Evolutionary conservation across 2,888 invertebrate species (phyloP), one percentile per base, ranked within the genome.

Genomic region (Ormyrus nitidulus): DNA sequence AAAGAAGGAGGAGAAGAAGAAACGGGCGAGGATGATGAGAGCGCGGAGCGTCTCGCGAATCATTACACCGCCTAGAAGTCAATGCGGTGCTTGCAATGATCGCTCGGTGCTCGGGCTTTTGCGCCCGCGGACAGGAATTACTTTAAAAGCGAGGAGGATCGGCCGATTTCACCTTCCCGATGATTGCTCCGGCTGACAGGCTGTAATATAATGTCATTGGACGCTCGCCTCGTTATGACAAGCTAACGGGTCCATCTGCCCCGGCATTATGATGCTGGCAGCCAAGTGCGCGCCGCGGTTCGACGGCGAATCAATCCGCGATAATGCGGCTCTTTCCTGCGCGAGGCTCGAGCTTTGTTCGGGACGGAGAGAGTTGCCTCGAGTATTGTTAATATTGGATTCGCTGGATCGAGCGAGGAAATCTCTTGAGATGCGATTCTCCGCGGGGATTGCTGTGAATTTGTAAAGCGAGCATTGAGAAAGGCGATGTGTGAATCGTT

Each of bases 161-260:
- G 34, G 66, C 46, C 77, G 71, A 78, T 78, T 78, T 78, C n/a
- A 61, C 77, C 34, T 59, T 44, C 34, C 48, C 71, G 54, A 66
- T 72, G 79, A 80, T 80, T 80, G 61, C 73, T 54, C 56, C 44
- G 5, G 11, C 66, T 56, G 77, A 80, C 80, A 69, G 75, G 62
- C 71, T 80, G 49, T 77, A 79, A 76, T 79, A 79, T 71, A 70
- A 66, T 74, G 80, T 77, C 74, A 77, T 74, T 80, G 71, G 75
- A 54, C 58, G 64, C 56, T 48, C 34, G 59, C n/a, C 77, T 77
- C 70, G 77, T 77, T 77, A 77, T 11, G 65, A 69, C 75, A 51
- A 19, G 13, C 8, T 77, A 77, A 77, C 77, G 77, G 77, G 59
- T 77, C 49, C 69, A 48, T 70, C 77, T 56, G 34, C 77, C 48